Base-by-base conservation (phyloP, 2,888 invertebrate genomes). In the Amaurobius ferox region DNA sequence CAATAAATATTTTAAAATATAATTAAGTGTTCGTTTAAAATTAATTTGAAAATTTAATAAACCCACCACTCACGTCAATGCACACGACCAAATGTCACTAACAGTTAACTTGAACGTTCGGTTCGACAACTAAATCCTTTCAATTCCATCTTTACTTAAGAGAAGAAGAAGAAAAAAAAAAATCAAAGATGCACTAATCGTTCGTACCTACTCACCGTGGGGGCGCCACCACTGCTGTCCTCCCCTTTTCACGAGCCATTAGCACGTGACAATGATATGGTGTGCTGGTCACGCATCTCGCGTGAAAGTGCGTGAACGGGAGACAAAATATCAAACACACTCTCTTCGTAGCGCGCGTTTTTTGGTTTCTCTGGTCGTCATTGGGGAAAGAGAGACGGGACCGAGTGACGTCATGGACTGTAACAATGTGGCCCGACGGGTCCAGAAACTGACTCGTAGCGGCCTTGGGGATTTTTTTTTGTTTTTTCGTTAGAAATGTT, bases 371-470 rank as follows among this genome's bases (percentile, higher is more conserved):
- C 11, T 62, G 55, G 23, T 23, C 62, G 28, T 48, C 62, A 55
- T 61, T 39, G 73, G 61, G 39, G 23, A 62, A 61, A 55, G 35
- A n/a, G 30, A 66, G 66, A 40, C 16, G 28, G 40, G 28, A 35
- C 68, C 23, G n/a, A 1, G 44, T 76, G 66, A 76, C 76, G 76
- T 76, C 66, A 76, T 44, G 29, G 9, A 30, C 1, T 5, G 66
- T 16, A 76, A 76, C 76, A 76, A 76, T 76, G 76, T 40, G 29
- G 76, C 55, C 44, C 32, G 76, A 76, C 76, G 66, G 39, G 76
- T 76, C 66, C 73, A n/a, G 76, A 11, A 7, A 44, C 19, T 28
- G 32, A 35, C 13, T 13, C 7, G 13, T 44, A n/a, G 35, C 76
- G 76, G 35, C 66, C 76, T 76, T 76, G 76, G 30, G 9, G 19